A percentile compares a stretch with the other conserved stretches of the same genome.
Conservation (phyloP, 2,888 invertebrate genomes). For the Epistrophe eligans region DNA sequence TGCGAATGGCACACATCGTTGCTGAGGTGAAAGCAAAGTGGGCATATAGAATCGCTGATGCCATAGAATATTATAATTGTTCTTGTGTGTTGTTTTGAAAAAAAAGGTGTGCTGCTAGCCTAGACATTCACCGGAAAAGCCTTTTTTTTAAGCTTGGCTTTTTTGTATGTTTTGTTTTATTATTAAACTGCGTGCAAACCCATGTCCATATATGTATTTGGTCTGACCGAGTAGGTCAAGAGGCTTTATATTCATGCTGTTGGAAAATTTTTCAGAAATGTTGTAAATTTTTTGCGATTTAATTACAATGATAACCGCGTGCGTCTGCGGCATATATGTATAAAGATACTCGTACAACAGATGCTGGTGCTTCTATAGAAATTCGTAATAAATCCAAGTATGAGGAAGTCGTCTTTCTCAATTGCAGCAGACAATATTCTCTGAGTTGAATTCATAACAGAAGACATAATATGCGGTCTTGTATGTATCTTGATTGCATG, state of each 20-base stretch:
- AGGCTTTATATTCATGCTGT: constrained; percentile 39
- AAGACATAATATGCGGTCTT: constrained; percentile 17
- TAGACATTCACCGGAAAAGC: constrained; percentile 37
- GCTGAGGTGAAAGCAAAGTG: constrained; percentile 54
- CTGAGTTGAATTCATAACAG: constrained; percentile 12
- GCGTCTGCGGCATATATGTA: not conserved
- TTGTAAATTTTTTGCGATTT: constrained; percentile 42
- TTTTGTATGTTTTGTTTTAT: too few relatives aligned
- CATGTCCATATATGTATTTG: not conserved
- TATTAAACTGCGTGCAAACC: constrained; percentile 21
- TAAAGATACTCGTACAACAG: not conserved
- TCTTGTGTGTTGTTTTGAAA: not conserved
- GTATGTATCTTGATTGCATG: constrained; percentile 61
- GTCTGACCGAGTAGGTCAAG: constrained; percentile 47
- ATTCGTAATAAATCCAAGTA: constrained; percentile 43
- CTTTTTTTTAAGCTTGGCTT: not conserved
- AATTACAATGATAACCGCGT: constrained; percentile 64
- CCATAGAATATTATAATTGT: not conserved
- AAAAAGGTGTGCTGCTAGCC: constrained; percentile 36
- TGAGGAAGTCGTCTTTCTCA: constrained; percentile 47
- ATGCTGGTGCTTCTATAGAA: not conserved
- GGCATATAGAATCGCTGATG: constrained; percentile 10
- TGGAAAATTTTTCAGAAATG: not conserved
- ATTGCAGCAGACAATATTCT: constrained; percentile 27
- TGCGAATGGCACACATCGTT: constrained; percentile 22